Conservation (phyloP, 2,888 invertebrate species). For the Lacanobia wlatinum region DNA sequence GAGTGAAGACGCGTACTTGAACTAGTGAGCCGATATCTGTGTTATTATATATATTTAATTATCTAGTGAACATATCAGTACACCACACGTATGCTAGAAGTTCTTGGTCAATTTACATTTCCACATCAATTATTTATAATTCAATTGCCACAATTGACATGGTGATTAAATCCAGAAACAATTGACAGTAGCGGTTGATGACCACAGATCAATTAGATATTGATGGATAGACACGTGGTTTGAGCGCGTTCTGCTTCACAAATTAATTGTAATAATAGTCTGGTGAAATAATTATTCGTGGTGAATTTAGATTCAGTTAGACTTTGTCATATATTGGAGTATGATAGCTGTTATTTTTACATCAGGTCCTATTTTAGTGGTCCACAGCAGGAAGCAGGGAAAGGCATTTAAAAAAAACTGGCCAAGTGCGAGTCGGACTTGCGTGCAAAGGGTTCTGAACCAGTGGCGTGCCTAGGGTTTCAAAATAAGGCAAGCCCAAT, state of each 20-base stretch:
- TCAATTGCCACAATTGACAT: not conserved
- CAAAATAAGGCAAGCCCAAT: too few species aligned
- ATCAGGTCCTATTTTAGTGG: too few species aligned
- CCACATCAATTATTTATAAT: not conserved
- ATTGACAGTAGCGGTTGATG: conserved; percentile 15
- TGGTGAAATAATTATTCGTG: not conserved
- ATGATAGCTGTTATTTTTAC: too few species aligned
- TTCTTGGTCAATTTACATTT: not conserved
- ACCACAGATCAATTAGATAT: not conserved
- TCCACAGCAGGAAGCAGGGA: too few species aligned
- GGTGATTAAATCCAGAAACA: conserved; percentile 14
- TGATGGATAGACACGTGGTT: not conserved
- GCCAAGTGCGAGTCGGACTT: too few species aligned
- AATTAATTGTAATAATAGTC: not conserved
- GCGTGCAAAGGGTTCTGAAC: too few species aligned
- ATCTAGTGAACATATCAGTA: too few species aligned
- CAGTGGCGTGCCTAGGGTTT: too few species aligned
- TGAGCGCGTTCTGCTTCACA: not conserved
- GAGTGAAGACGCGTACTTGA: too few species aligned
- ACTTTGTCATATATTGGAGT: not conserved
- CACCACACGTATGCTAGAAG: not conserved
- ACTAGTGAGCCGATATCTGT: too few species aligned
- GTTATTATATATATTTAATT: too few species aligned
- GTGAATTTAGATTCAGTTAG: not conserved
- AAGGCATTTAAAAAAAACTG: too few species aligned